These are phyloP conservation scores for Prunella himalayana DNA, from an alignment of 2,113 vertebrate species.

Conservation along the genomic window DNA sequence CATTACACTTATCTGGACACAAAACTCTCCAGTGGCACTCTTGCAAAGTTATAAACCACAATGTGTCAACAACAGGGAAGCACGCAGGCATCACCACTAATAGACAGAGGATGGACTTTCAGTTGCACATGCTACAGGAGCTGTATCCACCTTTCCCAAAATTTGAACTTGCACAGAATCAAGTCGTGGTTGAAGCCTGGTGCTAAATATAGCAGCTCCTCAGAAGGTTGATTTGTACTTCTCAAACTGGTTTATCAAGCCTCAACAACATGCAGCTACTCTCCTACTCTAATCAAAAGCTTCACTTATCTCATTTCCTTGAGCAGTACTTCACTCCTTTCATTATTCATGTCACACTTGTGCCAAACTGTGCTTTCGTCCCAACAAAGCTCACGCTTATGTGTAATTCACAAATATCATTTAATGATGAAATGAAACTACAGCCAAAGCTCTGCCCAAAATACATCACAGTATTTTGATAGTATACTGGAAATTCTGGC, in stretches of 20 bases:
- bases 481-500: neutral
- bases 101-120: neutral
- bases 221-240: neutral
- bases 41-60: neutral
- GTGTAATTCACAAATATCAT: neutral
- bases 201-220: conserved; percentile 21
- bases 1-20: neutral
- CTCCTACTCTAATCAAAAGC: conserved; percentile 12
- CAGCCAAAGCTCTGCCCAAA: neutral
- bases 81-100: rapidly evolving
- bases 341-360: neutral
- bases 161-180: neutral
- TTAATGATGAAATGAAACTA: neutral
- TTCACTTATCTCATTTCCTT: conserved; percentile 46
- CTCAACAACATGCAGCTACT: neutral
- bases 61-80: neutral
- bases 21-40: neutral
- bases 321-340: neutral
- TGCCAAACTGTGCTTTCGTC: neutral
- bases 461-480: neutral
- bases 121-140: neutral
- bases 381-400: neutral
- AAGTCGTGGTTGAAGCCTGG: neutral
- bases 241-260: conserved; percentile 40
- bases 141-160: neutral